Base-by-base conservation (phyloP, 1,140 invertebrate genomes). In the Ceratosolen solmsi region DNA sequence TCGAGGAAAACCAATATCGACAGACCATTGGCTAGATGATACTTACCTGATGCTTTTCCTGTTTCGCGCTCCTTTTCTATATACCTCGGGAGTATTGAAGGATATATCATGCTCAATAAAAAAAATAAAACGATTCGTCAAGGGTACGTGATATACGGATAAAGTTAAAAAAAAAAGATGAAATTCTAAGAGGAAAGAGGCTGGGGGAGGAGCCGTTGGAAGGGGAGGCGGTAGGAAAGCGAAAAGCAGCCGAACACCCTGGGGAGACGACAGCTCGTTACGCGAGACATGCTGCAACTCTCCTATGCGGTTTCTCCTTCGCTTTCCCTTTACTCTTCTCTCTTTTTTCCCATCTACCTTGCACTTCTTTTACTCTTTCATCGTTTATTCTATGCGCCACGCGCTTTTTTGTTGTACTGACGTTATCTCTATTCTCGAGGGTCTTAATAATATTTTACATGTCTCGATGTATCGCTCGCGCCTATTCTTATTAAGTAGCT, bases 241-340 rank as follows among this genome's bases (percentile, higher is more conserved):
- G 65, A 63, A 86, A 79, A 87, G 86, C 84, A 87, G 87, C 86
- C 87, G 87, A 90, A 90, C 85, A 89, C 89, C 86, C 89, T 88
- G 80, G 89, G 89, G 89, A 90, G 85, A 85, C 87, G 84, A 89
- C 89, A 91, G 90, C 90, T 90, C 89, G 89, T 91, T 91, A 90
- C 88, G 87, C 84, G 86, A 90, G 87, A 90, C 89, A 88, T 89
- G 87, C 85, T 87, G 85, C 86, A 86, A 87, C 87, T 88, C 87
- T 89, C 83, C 79, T 75, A 2, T 33, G 30, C 15, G 13, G 25
- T 54, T 82, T 65, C 84, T 81, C 83, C 79, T 70, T 80, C 54
- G n/a, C n/a, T 74, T 79, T 79, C 83, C 82, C 76, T 27, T 33
- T 79, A 75, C 56, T 70, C 72, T 83, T 82, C 54, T 79, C 56